These are phyloP conservation scores for Chionodraco myersi DNA, from an alignment of 2,113 vertebrate genomes.

Conservation along the genomic window DNA sequence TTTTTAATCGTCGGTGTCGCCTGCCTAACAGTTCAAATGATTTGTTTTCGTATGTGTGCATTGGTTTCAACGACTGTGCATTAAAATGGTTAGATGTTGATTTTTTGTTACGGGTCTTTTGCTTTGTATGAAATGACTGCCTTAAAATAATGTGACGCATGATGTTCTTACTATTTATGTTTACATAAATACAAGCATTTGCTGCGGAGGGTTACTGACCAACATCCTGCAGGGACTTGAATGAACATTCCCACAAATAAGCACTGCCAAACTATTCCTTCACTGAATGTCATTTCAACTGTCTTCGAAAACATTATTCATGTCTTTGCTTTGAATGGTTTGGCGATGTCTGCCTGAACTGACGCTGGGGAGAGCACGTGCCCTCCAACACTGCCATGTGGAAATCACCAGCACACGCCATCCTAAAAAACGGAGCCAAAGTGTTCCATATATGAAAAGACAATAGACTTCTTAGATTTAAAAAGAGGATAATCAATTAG, in stretches of 20 bases:
- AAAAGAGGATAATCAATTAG: slow-evolving; percentile 25
- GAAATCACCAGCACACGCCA: background rate
- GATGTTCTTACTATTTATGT: slow-evolving; percentile 16
- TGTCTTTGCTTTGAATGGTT: slow-evolving; percentile 63
- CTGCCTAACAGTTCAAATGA: slow-evolving; percentile 45
- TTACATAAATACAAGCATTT: slow-evolving; percentile 23
- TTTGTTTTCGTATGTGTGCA: slow-evolving; percentile 69
- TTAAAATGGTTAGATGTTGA: slow-evolving; percentile 79
- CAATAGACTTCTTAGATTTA: slow-evolving; percentile 7
- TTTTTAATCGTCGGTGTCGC: slow-evolving; percentile 46
- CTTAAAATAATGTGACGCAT: slow-evolving; percentile 24
- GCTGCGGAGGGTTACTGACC: slow-evolving; percentile 14
- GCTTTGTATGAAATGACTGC: slow-evolving; percentile 54
- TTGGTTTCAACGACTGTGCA: slow-evolving; percentile 72
- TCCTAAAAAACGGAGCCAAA: slow-evolving; percentile 27
- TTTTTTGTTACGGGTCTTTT: slow-evolving; percentile 62
- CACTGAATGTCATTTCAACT: slow-evolving; percentile 42
- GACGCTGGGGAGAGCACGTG: slow-evolving; percentile 38
- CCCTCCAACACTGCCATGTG: slow-evolving; percentile 38
- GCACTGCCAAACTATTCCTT: slow-evolving; percentile 63
- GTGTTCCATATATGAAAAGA: slow-evolving; percentile 35
- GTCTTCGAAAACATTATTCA: slow-evolving; percentile 13
- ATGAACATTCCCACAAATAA: slow-evolving; percentile 48
- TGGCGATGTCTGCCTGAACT: slow-evolving; percentile 56
- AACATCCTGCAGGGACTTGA: slow-evolving; percentile 60